These are phyloP conservation scores for Siphlonurus alternatus DNA, from an alignment of 2,888 invertebrate species.

Conservation along the genomic window DNA sequence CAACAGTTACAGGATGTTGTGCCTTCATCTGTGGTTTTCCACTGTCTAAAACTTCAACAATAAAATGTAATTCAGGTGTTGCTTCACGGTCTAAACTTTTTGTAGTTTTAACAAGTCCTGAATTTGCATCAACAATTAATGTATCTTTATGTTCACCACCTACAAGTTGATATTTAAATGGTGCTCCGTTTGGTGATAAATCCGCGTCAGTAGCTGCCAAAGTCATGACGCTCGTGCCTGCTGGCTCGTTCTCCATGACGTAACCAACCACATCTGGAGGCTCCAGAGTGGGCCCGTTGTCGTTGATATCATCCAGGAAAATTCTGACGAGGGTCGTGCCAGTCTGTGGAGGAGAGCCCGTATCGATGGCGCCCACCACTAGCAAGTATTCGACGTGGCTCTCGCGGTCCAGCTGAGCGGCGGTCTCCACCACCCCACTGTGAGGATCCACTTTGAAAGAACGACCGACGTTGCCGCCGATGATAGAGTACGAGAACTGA, in stretches of 20 bases:
- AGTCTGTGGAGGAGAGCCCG: conserved; percentile 76
- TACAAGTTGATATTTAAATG: conserved; percentile 64
- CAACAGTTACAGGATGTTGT: conserved; percentile 55
- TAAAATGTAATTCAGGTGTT: conserved; percentile 53
- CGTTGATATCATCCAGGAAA: conserved; percentile 71
- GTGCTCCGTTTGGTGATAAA: conserved; percentile 76
- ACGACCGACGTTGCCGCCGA: conserved; percentile 65
- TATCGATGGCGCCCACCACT: conserved; percentile 74
- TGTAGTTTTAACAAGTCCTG: conserved; percentile 63
- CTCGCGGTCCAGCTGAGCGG: conserved; percentile 64
- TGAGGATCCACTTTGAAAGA: conserved; percentile 79
- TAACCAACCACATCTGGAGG: conserved; percentile 51
- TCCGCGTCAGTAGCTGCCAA: conserved; percentile 81
- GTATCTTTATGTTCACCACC: conserved; percentile 62
- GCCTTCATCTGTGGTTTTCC: conserved; percentile 70
- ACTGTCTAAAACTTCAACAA: conserved; percentile 77
- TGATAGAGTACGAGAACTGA: conserved; percentile 79
- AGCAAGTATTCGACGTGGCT: conserved; percentile 53
- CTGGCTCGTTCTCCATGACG: conserved; percentile 73
- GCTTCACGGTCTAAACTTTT: conserved; percentile 66
- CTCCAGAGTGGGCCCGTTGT: conserved; percentile 77
- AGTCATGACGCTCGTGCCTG: conserved; percentile 65
- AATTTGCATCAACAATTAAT: conserved; percentile 60
- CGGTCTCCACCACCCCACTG: conserved; percentile 61
- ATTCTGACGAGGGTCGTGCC: conserved; percentile 76